A percentile compares a stretch with the other conserved stretches of the same genome.
Conservation (phyloP, 2,113 vertebrate genomes). For the Proteles cristata region DNA sequence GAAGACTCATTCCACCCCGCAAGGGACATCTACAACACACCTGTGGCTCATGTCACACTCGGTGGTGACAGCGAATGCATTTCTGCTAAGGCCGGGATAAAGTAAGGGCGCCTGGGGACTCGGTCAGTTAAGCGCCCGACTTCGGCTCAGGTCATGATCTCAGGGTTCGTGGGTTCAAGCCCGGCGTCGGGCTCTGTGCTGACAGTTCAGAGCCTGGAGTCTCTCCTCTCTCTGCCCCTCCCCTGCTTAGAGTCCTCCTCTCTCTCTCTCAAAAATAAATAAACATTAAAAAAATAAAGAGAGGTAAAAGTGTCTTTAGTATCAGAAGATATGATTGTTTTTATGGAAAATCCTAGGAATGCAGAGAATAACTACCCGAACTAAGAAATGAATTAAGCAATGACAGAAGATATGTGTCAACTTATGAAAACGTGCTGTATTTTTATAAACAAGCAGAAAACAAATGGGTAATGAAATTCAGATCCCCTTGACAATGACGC, state of each 20-base stretch:
- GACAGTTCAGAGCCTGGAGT: neutral
- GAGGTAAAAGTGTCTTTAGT: neutral
- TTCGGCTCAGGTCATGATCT: too few relatives aligned
- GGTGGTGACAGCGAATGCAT: fast-evolving
- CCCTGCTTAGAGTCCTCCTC: too few relatives aligned
- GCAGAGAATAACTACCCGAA: neutral
- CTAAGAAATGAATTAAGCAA: neutral
- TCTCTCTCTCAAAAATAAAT: too few relatives aligned
- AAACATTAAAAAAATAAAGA: too few relatives aligned
- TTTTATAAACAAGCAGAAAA: neutral
- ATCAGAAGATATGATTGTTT: neutral
- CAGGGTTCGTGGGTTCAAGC: too few relatives aligned
- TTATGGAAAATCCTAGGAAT: neutral
- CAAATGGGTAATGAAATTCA: neutral
- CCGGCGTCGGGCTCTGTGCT: too few relatives aligned
- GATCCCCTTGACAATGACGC: neutral
- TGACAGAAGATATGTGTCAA: neutral
- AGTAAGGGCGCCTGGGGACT: too few relatives aligned
- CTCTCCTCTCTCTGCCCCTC: too few relatives aligned
- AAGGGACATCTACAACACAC: fast-evolving
- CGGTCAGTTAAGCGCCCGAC: too few relatives aligned
- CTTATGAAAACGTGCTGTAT: neutral
- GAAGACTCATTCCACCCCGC: neutral
- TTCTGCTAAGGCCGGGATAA: too few relatives aligned
- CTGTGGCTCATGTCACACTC: fast-evolving